Conservation (phyloP, 2,113 vertebrate species). For the Turdus rufiventris region DNA sequence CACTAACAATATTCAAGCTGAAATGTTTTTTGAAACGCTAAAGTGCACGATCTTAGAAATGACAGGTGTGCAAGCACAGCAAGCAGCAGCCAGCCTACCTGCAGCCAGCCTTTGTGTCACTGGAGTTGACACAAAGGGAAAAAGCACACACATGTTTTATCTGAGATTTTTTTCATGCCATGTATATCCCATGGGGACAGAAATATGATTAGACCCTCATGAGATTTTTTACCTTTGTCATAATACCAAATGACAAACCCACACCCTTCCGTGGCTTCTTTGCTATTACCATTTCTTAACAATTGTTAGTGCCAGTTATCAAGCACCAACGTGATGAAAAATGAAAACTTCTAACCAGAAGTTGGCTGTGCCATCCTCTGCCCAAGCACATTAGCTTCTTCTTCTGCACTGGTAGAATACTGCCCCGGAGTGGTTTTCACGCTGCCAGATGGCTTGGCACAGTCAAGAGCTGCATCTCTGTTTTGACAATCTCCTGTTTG, state of each 20-base stretch:
- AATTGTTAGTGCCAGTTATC: slow-evolving; percentile 62
- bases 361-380: slow-evolving; percentile 79
- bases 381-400: slow-evolving; percentile 66
- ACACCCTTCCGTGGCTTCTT: not conserved
- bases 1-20: slow-evolving; percentile 56
- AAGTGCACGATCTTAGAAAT: not conserved
- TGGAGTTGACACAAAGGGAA: not conserved
- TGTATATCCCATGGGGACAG: not conserved
- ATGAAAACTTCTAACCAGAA: slow-evolving; percentile 72
- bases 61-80: not conserved
- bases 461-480: slow-evolving; percentile 64
- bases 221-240: not conserved
- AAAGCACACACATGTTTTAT: not conserved
- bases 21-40: not conserved
- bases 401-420: slow-evolving; percentile 62
- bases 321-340: slow-evolving; percentile 7
- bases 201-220: not conserved
- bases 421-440: slow-evolving; percentile 74
- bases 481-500: slow-evolving; percentile 72
- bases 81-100: not conserved
- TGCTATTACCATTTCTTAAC: not conserved
- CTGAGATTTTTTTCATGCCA: not conserved
- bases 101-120: not conserved
- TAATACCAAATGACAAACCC: not conserved
- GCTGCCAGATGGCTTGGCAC: slow-evolving; percentile 56